phyloP scores from a whole-genome alignment of 1,140 invertebrate species.

The Globodera ellingtonae region DNA sequence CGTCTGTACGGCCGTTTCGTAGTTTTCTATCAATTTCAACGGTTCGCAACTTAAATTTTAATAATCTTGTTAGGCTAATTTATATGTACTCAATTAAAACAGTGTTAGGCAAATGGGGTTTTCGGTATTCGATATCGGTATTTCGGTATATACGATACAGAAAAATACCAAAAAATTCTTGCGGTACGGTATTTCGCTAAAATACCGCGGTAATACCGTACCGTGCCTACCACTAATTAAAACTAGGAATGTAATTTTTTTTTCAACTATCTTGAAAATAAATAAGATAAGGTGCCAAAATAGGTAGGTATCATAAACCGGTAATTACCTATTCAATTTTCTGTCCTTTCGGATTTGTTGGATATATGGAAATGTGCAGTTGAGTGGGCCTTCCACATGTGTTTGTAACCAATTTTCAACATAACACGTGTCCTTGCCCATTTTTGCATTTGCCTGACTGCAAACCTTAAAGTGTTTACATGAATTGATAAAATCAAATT shows the following conservation, averaged over 20 bases:
- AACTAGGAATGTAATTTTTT: too few species aligned
- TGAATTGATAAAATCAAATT: neutral
- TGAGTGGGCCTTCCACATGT: slow-evolving; percentile 32
- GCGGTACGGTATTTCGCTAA: too few species aligned
- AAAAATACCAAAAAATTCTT: too few species aligned
- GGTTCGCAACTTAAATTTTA: slow-evolving; percentile 30
- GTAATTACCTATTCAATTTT: slow-evolving; percentile 11
- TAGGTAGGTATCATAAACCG: too few species aligned
- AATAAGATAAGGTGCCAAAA: too few species aligned
- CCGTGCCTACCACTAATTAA: too few species aligned
- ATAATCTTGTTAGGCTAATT: neutral
- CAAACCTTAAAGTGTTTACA: slow-evolving; percentile 21
- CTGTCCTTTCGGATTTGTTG: slow-evolving; percentile 22
- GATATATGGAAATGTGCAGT: slow-evolving; percentile 41
- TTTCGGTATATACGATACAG: too few species aligned
- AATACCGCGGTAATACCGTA: too few species aligned
- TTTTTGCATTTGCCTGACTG: slow-evolving; percentile 2
- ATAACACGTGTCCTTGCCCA: slow-evolving; percentile 40
- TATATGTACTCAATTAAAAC: too few species aligned
- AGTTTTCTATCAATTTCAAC: slow-evolving; percentile 31
- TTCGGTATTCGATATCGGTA: too few species aligned
- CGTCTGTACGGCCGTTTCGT: slow-evolving; percentile 31
- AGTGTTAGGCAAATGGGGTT: too few species aligned
- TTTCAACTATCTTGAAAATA: too few species aligned
- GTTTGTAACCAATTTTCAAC: slow-evolving; percentile 35